These are phyloP conservation scores for Paramisgurnus dabryanus DNA, from an alignment of 2,113 vertebrate species.

Conservation along the genomic window DNA sequence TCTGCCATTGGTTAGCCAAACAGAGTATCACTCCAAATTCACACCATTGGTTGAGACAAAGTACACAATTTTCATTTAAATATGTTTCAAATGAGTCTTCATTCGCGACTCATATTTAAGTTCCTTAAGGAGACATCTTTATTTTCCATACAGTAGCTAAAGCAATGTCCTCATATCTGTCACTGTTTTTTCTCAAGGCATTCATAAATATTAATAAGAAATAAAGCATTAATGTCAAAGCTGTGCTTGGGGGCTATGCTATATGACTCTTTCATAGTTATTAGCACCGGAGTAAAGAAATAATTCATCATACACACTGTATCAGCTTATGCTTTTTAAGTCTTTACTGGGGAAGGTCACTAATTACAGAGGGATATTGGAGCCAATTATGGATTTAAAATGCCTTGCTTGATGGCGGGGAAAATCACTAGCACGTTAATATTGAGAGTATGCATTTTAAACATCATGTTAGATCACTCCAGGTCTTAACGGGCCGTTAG, in stretches of 20 bases:
- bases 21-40: background rate
- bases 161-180: slow-evolving; percentile 26
- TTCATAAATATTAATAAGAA: slow-evolving; percentile 78
- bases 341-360: slow-evolving; percentile 66
- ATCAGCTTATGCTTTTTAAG: slow-evolving; percentile 66
- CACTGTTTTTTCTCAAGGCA: slow-evolving; percentile 65
- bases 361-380: slow-evolving; percentile 72
- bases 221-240: slow-evolving; percentile 76
- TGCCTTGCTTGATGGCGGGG: slow-evolving; percentile 66
- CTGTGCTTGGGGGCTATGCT: slow-evolving; percentile 72
- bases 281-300: slow-evolving; percentile 76
- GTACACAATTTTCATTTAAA: background rate
- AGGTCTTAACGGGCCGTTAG: slow-evolving; percentile 68
- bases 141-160: slow-evolving; percentile 10
- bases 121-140: slow-evolving; percentile 27
- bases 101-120: background rate
- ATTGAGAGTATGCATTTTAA: slow-evolving; percentile 68
- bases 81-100: slow-evolving; percentile 29
- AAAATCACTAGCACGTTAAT: slow-evolving; percentile 70
- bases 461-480: slow-evolving; percentile 67
- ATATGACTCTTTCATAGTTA: slow-evolving; percentile 73
- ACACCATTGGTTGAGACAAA: too few species aligned
- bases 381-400: slow-evolving; percentile 73
- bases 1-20: background rate
- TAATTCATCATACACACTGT: slow-evolving; percentile 72